These are phyloP conservation scores for Salvelinus alpinus DNA, from an alignment of 2,113 vertebrate species.

Conservation along the genomic window DNA sequence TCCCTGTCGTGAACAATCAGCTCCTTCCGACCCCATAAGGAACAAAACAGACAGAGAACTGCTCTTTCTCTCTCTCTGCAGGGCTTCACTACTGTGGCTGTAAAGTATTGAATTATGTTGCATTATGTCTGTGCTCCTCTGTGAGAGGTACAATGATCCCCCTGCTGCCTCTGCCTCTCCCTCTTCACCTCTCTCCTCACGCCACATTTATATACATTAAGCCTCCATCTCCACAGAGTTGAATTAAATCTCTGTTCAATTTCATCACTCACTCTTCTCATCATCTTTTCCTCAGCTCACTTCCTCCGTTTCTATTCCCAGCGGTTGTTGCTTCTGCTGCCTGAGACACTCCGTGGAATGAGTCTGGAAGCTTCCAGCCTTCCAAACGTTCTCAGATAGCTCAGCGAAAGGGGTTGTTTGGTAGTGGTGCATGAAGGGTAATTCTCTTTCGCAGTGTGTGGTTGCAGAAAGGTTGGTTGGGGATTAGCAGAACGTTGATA, in stretches of 20 bases:
- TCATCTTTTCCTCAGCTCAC: slow-evolving; percentile 11
- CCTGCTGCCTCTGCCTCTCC: slow-evolving; percentile 23
- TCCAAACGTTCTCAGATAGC: slow-evolving; percentile 42
- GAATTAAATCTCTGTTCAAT: slow-evolving; percentile 66
- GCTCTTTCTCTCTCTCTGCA: slow-evolving; percentile 29
- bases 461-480: slow-evolving; percentile 39
- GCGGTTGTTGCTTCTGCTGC: slow-evolving; percentile 45
- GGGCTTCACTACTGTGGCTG: slow-evolving; percentile 39
- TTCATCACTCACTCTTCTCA: slow-evolving; percentile 54
- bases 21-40: slow-evolving; percentile 28
- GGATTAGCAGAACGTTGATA: slow-evolving; percentile 14
- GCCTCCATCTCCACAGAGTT: slow-evolving; percentile 56
- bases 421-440: slow-evolving; percentile 11
- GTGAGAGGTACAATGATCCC: slow-evolving; percentile 42
- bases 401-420: slow-evolving; percentile 22
- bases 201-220: slow-evolving; percentile 69
- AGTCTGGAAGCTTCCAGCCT: slow-evolving; percentile 30
- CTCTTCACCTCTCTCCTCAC: slow-evolving; percentile 36
- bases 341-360: slow-evolving; percentile 35
- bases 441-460: not conserved
- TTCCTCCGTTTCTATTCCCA: slow-evolving; percentile 45
- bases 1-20: slow-evolving; percentile 45
- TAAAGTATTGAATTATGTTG: slow-evolving; percentile 61
- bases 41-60: slow-evolving; percentile 26
- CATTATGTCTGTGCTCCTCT: slow-evolving; percentile 52